A percentile compares a stretch with the other conserved stretches of the same genome.
These are phyloP conservation scores for Pseudanteris insignis DNA, from an alignment of 2,888 invertebrate genomes.

Conservation along the genomic window DNA sequence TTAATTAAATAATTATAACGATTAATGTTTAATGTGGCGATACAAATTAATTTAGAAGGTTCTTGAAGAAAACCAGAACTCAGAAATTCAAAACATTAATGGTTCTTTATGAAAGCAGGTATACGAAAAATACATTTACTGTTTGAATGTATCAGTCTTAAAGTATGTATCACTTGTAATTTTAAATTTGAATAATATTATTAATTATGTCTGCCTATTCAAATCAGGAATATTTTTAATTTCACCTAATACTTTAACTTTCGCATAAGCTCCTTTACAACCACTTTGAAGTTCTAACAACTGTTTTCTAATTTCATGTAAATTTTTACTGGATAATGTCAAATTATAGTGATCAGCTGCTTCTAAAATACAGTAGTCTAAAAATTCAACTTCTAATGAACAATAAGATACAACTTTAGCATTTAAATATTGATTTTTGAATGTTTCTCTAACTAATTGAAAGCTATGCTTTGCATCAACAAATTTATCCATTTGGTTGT, in stretches of 20 bases:
- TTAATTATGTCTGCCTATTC: no score
- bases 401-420: slow-evolving; percentile 49
- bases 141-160: neutral
- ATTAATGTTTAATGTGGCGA: no score
- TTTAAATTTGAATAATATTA: no score
- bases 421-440: slow-evolving; percentile 37
- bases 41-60: no score
- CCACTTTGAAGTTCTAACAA: slow-evolving; percentile 53
- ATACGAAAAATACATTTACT: no score
- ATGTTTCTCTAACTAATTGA: slow-evolving; percentile 37
- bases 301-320: slow-evolving; percentile 48
- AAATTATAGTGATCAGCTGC: slow-evolving; percentile 49
- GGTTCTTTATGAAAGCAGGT: no score
- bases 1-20: no score
- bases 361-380: slow-evolving; percentile 55
- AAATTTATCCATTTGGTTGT: slow-evolving; percentile 38
- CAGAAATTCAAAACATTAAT: no score
- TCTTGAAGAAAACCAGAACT: no score
- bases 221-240: neutral
- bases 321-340: slow-evolving; percentile 45
- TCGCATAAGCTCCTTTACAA: slow-evolving; percentile 60
- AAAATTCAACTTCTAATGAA: slow-evolving; percentile 46
- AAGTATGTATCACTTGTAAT: no score
- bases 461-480: slow-evolving; percentile 47
- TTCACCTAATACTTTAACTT: slow-evolving; percentile 51